phyloP scores from a whole-genome alignment of 2,113 vertebrate genomes.

The western clawed frog (Xenopus tropicalis) region DNA sequence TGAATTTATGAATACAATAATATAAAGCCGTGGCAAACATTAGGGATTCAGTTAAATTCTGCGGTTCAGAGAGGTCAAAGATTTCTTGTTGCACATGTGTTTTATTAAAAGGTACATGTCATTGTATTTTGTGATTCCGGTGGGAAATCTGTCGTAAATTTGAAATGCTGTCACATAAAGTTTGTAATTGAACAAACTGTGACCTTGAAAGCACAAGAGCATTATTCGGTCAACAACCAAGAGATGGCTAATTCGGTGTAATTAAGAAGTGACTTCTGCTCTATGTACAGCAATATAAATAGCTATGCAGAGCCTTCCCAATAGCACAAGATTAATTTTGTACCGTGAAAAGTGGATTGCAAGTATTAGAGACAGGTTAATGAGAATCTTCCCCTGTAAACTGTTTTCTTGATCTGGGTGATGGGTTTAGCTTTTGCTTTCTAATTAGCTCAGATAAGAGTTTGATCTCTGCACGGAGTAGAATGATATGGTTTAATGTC shows the following conservation, averaged over 20 bases:
- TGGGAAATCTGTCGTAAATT: background rate
- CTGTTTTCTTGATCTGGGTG: conserved; percentile 49
- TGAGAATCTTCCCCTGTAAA: conserved; percentile 50
- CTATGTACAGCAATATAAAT: background rate
- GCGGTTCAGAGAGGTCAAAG: conserved; percentile 41
- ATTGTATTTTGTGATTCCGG: conserved; percentile 10
- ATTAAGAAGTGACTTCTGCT: conserved; percentile 44
- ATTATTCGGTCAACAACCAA: conserved; percentile 46
- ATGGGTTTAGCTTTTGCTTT: conserved; percentile 51
- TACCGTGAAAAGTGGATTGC: conserved; percentile 42
- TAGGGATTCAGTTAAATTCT: conserved; percentile 30
- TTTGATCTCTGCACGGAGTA: conserved; percentile 51
- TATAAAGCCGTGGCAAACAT: background rate
- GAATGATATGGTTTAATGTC: conserved; percentile 49
- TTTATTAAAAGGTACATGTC: conserved; percentile 5
- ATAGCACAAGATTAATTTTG: conserved; percentile 36
- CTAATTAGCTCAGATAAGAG: conserved; percentile 63
- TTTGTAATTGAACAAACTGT: conserved; percentile 9
- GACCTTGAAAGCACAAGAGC: conserved; percentile 39
- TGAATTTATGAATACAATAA: conserved; percentile 3
- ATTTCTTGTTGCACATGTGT: conserved; percentile 34
- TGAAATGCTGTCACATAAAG: conserved; percentile 27
- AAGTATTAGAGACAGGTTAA: conserved; percentile 55
- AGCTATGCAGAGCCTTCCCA: conserved; percentile 16
- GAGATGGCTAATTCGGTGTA: conserved; percentile 45